Conservation (phyloP, 2,888 invertebrate species). For the Acronicta leporina region DNA sequence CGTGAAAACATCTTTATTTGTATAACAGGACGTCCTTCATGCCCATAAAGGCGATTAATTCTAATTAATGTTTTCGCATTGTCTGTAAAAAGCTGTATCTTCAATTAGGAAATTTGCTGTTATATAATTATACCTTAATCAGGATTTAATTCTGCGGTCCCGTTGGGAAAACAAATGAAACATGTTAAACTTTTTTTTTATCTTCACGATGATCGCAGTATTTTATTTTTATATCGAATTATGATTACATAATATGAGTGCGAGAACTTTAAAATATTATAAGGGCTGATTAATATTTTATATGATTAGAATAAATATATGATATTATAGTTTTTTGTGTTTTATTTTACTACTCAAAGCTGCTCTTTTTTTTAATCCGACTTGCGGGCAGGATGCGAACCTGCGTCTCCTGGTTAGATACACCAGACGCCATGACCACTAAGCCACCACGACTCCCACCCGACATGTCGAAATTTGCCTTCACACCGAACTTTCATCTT, state of each 20-base stretch:
- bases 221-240: constrained; percentile 35
- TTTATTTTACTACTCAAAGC: constrained; percentile 17
- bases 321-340: constrained; percentile 36
- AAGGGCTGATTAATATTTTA: constrained; percentile 55
- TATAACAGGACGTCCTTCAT: too few species aligned
- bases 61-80: neutral
- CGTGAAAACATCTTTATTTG: constrained; percentile 16
- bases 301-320: constrained; percentile 56
- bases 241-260: constrained; percentile 25
- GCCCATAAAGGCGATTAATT: too few species aligned
- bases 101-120: constrained; percentile 13
- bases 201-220: constrained; percentile 29
- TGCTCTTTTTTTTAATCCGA: too few species aligned
- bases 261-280: constrained; percentile 33
- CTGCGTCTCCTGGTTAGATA: too few species aligned
- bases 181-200: neutral
- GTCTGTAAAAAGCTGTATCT: constrained; percentile 1
- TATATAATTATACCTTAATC: constrained; percentile 17
- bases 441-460: too few species aligned
- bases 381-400: too few species aligned
- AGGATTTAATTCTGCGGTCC: constrained; percentile 30
- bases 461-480: too few species aligned
- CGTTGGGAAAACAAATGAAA: neutral
- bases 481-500: too few species aligned
- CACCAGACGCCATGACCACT: too few species aligned